A percentile compares a stretch with the other conserved stretches of the same genome.
phyloP scores from a whole-genome alignment of 2,888 invertebrate genomes.

The Horisme vitalbata region DNA sequence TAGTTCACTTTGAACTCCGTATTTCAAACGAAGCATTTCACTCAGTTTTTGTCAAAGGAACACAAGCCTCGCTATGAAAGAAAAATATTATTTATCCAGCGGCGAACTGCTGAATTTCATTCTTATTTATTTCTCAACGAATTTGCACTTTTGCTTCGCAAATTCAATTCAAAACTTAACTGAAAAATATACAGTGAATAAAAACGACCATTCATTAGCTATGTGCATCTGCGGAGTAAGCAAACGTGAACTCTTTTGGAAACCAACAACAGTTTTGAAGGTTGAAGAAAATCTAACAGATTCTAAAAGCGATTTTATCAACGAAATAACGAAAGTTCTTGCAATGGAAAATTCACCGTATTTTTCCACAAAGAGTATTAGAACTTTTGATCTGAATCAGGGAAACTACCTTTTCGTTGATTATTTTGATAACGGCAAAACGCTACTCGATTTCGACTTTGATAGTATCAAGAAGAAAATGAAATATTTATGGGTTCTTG shows the following conservation, averaged over 20 bases:
- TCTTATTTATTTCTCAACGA: constrained; percentile 17
- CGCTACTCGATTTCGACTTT: constrained; percentile 31
- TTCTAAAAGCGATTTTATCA: constrained; percentile 28
- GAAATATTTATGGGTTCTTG: constrained; percentile 45
- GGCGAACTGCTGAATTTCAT: constrained; percentile 19
- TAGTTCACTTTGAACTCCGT: constrained; percentile 5
- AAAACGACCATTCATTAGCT: constrained; percentile 25
- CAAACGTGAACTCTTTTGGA: constrained; percentile 28
- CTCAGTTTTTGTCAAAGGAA: constrained; percentile 4
- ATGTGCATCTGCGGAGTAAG: constrained; percentile 38
- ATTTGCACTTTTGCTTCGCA: constrained; percentile 12
- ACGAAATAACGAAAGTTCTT: constrained; percentile 32
- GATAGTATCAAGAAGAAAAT: constrained; percentile 29
- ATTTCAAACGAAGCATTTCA: constrained; percentile 5
- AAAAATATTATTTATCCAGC: constrained; percentile 2
- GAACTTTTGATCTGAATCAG: constrained; percentile 18
- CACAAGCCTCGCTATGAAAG: constrained; percentile 3
- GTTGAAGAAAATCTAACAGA: constrained; percentile 8
- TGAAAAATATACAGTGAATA: constrained; percentile 9
- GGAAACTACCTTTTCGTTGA: constrained; percentile 34
- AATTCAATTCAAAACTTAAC: constrained; percentile 18
- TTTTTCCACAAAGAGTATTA: constrained; percentile 2
- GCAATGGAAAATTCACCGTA: constrained; percentile 28
- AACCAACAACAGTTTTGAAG: constrained; percentile 36
- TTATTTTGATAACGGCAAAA: constrained; percentile 38